These are phyloP conservation scores for Chiloscyllium plagiosum DNA, from an alignment of 2,113 vertebrate species.

Conservation along the genomic window DNA sequence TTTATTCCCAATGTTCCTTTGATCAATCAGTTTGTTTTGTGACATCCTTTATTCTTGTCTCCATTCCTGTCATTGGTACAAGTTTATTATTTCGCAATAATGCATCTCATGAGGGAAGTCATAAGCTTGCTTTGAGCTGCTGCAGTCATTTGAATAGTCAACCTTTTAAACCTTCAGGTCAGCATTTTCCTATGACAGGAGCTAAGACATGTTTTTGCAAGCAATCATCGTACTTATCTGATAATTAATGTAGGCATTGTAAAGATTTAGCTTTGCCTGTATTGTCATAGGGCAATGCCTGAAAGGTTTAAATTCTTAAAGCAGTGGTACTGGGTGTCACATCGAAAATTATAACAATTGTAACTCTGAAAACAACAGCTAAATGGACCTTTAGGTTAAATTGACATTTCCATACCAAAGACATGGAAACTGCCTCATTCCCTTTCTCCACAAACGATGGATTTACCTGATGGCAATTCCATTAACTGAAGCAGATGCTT, in stretches of 20 bases:
- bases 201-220: background rate
- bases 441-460: conserved; percentile 53
- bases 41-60: conserved; percentile 44
- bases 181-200: background rate
- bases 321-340: background rate
- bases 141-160: conserved; percentile 40
- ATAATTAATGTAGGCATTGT: too few species aligned
- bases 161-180: conserved; percentile 42
- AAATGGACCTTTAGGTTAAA: conserved; percentile 38
- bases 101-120: conserved; percentile 41
- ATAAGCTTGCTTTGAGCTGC: conserved; percentile 42
- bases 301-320: background rate
- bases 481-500: conserved; percentile 58
- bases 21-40: conserved; percentile 40
- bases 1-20: conserved; percentile 44
- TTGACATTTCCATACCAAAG: conserved; percentile 48
- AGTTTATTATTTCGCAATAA: conserved; percentile 46
- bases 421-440: conserved; percentile 51
- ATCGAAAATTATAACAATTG: background rate
- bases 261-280: background rate
- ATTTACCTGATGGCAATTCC: conserved; percentile 57
- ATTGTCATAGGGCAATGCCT: background rate
- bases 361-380: conserved; percentile 31
- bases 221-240: background rate
- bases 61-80: conserved; percentile 42